phyloP scores from a whole-genome alignment of 2,113 vertebrate genomes.

The Notarius quadriscutis region DNA sequence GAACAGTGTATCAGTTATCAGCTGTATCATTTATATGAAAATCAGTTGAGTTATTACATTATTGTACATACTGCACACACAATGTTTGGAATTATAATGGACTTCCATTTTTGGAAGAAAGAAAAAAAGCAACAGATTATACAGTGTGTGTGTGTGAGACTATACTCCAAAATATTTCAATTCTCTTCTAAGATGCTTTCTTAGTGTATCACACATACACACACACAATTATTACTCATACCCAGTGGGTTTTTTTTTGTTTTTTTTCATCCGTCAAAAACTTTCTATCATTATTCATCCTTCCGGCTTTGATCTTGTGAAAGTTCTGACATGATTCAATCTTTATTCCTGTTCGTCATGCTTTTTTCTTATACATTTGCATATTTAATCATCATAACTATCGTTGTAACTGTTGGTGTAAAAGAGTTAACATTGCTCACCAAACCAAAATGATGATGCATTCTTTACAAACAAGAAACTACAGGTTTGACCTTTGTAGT shows the following conservation, averaged over 20 bases:
- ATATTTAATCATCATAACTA: background rate
- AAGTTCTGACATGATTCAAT: background rate
- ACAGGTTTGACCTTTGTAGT: too few species aligned
- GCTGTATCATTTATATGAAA: background rate
- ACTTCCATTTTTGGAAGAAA: too few species aligned
- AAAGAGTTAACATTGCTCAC: too few species aligned
- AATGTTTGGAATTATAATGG: background rate
- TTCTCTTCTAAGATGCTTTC: background rate
- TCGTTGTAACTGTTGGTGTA: too few species aligned
- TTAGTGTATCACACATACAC: too few species aligned
- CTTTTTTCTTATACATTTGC: background rate
- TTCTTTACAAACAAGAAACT: background rate
- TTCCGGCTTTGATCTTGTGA: background rate
- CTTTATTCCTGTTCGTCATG: background rate
- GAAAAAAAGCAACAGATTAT: too few species aligned
- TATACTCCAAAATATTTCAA: background rate
- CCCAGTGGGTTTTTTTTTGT: background rate
- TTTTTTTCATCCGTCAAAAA: background rate
- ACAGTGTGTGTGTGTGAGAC: background rate
- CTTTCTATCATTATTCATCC: background rate
- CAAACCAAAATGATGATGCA: too few species aligned
- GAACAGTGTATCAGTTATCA: background rate
- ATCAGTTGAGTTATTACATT: background rate
- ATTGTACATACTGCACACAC: background rate
- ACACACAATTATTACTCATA: background rate